Conservation (phyloP, 2,797 vertebrate species). For the Phoxinus dragarum region DNA sequence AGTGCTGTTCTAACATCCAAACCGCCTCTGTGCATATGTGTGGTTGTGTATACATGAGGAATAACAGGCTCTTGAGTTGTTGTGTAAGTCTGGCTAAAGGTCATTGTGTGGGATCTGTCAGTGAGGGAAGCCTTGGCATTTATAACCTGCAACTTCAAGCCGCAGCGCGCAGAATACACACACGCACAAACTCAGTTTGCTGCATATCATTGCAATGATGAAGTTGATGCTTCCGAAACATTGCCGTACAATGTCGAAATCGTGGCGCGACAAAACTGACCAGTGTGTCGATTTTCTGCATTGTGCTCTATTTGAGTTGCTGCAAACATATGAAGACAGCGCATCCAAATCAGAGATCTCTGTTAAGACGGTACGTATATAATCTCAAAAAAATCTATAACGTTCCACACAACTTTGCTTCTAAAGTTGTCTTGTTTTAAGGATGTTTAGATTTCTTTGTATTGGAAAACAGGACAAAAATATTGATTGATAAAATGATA, state of each 20-base stretch:
- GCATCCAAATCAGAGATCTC: background rate
- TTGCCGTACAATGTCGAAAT: background rate
- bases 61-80: conserved; percentile 39
- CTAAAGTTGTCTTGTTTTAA: conserved; percentile 1
- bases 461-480: background rate
- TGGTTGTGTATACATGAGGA: conserved; percentile 36
- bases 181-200: background rate
- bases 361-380: no score
- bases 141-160: conserved; percentile 41
- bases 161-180: conserved; percentile 11
- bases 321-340: background rate
- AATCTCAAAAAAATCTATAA: no score
- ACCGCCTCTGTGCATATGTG: conserved; percentile 27
- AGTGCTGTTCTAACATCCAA: conserved; percentile 51
- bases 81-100: conserved; percentile 44
- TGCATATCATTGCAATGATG: background rate
- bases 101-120: conserved; percentile 44
- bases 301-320: background rate
- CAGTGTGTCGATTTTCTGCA: background rate
- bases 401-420: background rate
- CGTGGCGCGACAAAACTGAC: rapidly evolving
- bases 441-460: background rate
- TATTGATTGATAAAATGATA: background rate
- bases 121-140: conserved; percentile 53
- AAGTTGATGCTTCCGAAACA: background rate